Conservation (phyloP, 2,888 invertebrate genomes). For the Machimus atricapillus region DNA sequence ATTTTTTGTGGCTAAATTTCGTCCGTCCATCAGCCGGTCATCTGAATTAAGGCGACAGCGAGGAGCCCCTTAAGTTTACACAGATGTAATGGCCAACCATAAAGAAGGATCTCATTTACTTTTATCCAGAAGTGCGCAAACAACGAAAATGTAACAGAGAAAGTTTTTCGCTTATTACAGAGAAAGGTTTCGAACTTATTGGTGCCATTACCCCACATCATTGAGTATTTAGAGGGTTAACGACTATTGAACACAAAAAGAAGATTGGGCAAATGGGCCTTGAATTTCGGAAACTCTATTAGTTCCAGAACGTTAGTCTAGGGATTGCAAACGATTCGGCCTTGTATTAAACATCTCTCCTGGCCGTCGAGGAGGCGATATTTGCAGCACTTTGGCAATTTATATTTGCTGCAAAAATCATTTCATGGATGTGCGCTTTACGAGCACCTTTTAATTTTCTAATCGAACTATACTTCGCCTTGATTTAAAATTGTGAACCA, state of each 20-base stretch:
- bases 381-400: slow-evolving; percentile 16
- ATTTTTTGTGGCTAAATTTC: not conserved
- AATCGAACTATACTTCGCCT: not conserved
- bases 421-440: slow-evolving; percentile 12
- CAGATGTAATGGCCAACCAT: slow-evolving; percentile 7
- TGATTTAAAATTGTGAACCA: not conserved
- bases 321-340: slow-evolving; percentile 33
- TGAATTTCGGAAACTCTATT: slow-evolving; percentile 39
- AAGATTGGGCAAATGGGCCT: slow-evolving; percentile 32
- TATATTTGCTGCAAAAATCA: not conserved
- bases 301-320: slow-evolving; percentile 38
- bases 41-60: not conserved
- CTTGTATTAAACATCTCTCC: slow-evolving; percentile 27
- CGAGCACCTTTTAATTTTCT: slow-evolving; percentile 24
- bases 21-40: not conserved
- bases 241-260: slow-evolving; percentile 33
- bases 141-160: slow-evolving; percentile 16
- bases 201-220: slow-evolving; percentile 39
- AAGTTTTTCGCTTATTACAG: slow-evolving; percentile 37
- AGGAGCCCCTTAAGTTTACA: slow-evolving; percentile 5
- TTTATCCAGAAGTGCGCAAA: slow-evolving; percentile 5
- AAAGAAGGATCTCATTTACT: slow-evolving; percentile 28
- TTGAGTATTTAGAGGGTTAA: slow-evolving; percentile 38
- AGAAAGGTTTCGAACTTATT: slow-evolving; percentile 38
- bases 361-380: not conserved